Evolutionary conservation across 2,113 vertebrate genomes (phyloP).

Genomic region (Oryctolagus cuniculus): mOryCun1.1 NC_091442.1:75160001-75160500

Average conservation of each 20-base stretch:
- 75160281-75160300: not conserved
- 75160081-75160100: slow-evolving; percentile 55
- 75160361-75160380: slow-evolving; percentile 15
- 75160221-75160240: not conserved
- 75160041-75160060: slow-evolving; percentile 29
- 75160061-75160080: not conserved
- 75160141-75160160: not conserved
- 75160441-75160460: not conserved
- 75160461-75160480: not conserved
- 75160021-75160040: not conserved
- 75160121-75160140: not conserved
- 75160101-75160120: not conserved
- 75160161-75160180: not conserved
- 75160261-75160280: slow-evolving; percentile 29
- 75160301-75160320: not conserved
- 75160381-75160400: not conserved
- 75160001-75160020: slow-evolving; percentile 48
- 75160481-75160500: not conserved
- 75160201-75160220: not conserved
- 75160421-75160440: not conserved
- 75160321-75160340: slow-evolving; percentile 8
- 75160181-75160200: not conserved
- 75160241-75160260: not conserved
- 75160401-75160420: slow-evolving; percentile 49
- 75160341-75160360: not conserved